A percentile compares a stretch with the other conserved stretches of the same genome.
phyloP scores from a whole-genome alignment of 2,113 vertebrate genomes.

The Poeciliopsis retropinna region DNA sequence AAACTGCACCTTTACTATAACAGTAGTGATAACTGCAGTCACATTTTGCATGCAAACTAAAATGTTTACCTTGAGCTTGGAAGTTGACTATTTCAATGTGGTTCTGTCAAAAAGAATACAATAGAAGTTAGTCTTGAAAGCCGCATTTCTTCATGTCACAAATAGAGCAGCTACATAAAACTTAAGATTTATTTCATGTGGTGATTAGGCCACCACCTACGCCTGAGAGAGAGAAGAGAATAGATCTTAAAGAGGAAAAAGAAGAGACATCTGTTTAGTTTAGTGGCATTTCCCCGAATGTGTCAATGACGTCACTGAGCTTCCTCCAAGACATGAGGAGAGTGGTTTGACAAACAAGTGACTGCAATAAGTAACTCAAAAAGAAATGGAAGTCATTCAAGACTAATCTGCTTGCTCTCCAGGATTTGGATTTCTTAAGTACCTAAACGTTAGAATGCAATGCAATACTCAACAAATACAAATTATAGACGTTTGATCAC shows the following conservation, averaged over 20 bases:
- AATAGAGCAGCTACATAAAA: rapidly evolving
- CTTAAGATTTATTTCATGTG: background rate
- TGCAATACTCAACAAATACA: background rate
- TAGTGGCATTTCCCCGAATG: constrained; percentile 71
- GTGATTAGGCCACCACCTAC: background rate
- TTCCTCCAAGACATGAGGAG: constrained; percentile 58
- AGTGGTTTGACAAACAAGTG: constrained; percentile 38
- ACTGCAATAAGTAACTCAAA: background rate
- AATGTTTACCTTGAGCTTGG: background rate
- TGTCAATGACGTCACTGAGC: constrained; percentile 54
- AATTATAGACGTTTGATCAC: background rate
- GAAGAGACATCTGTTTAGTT: constrained; percentile 38
- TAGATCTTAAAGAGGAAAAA: constrained; percentile 20
- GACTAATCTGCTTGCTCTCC: background rate
- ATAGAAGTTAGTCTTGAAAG: constrained; percentile 6
- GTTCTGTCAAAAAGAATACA: constrained; percentile 14
- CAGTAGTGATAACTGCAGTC: background rate
- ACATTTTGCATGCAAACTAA: background rate
- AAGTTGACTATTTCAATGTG: constrained; percentile 11
- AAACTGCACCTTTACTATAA: background rate
- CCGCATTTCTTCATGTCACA: background rate
- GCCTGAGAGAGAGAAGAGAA: background rate
- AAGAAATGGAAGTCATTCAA: constrained; percentile 20
- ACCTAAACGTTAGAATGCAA: background rate
- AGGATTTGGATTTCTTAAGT: background rate